Evolutionary conservation across 2,888 invertebrate species (phyloP), one percentile per base, ranked within the genome.

Genomic region (Doris montereyensis): DNA sequence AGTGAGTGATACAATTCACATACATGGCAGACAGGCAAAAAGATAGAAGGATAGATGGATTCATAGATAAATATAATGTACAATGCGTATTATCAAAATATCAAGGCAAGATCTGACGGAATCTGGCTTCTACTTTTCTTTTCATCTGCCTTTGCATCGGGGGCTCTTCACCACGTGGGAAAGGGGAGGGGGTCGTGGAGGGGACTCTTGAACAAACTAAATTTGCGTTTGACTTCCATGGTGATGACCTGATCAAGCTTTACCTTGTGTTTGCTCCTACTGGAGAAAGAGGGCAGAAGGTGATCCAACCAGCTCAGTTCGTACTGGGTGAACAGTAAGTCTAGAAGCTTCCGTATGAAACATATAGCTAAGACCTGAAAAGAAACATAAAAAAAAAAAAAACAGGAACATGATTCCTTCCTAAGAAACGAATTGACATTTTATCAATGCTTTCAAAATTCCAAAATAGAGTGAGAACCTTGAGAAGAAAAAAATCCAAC

Each of bases 281-380:
- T 86, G 62, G 86, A 83, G 17, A 85, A 85, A 2, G 89, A 88
- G 0, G 90, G 91, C 85, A 91, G 89, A n/a, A 90, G 83, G 82
- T 91, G 90, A 78, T 91, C 91, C 32, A 91, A 83, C 87, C 90
- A 91, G 77, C 84, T 87, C 34, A 91, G 83, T 77, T 91, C 91
- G 67, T 85, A 84, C 81, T 89, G 89, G 4, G 88, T 87, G 83
- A 90, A 91, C 4, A 91, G 26, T 67, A 82, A 86, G 82, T 90
- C 89, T 86, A 91, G 83, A 1, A 82, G 83, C 81, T 90, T 90
- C 32, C 91, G 82, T 10, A 91, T 86, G 80, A 90, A 88, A 72
- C 90, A 89, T 26, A 88, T 88, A 10, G 86, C 89, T 35, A 90
- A 81, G 17, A 89, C 89, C 89, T 89, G 30, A 1, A 73, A 77